Conservation (phyloP, 2,888 invertebrate genomes). For the Lasioglossum pauxillum region DNA sequence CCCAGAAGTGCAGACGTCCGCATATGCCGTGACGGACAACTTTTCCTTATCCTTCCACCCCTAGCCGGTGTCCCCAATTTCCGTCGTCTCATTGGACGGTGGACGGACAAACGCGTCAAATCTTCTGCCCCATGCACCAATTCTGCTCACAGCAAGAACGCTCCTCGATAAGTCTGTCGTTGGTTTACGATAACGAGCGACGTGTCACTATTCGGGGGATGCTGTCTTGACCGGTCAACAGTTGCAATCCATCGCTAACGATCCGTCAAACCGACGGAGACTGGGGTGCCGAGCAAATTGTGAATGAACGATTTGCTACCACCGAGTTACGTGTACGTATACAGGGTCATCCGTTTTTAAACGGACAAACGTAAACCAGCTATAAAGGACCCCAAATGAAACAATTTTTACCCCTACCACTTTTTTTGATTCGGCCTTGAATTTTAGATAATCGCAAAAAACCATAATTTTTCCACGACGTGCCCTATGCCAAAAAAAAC, state of each 20-base stretch:
- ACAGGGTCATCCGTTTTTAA: too few relatives aligned
- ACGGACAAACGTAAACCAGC: too few relatives aligned
- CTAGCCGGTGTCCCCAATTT: conserved; percentile 29
- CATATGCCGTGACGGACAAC: conserved; percentile 41
- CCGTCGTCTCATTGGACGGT: conserved; percentile 37
- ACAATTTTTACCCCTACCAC: too few relatives aligned
- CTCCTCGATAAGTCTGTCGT: conserved; percentile 50
- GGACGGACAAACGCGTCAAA: conserved; percentile 65
- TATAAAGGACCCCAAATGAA: too few relatives aligned
- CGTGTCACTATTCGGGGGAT: conserved; percentile 37
- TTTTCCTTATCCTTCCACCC: conserved; percentile 43
- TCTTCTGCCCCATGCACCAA: conserved; percentile 54
- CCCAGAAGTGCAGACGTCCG: conserved; percentile 46
- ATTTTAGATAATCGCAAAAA: too few relatives aligned
- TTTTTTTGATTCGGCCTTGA: too few relatives aligned
- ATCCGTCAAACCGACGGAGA: neutral
- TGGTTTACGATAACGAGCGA: conserved; percentile 67
- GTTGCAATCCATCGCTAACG: neutral
- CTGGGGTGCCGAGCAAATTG: neutral
- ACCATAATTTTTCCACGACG: too few relatives aligned
- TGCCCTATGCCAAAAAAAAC: too few relatives aligned
- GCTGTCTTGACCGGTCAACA: neutral
- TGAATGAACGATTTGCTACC: neutral
- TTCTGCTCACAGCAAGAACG: conserved; percentile 42
- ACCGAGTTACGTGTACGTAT: neutral